A percentile compares a stretch with the other conserved stretches of the same genome.
These are phyloP conservation scores for Pedionomus torquatus DNA, from an alignment of 2,113 vertebrate species.

Conservation along the genomic window DNA sequence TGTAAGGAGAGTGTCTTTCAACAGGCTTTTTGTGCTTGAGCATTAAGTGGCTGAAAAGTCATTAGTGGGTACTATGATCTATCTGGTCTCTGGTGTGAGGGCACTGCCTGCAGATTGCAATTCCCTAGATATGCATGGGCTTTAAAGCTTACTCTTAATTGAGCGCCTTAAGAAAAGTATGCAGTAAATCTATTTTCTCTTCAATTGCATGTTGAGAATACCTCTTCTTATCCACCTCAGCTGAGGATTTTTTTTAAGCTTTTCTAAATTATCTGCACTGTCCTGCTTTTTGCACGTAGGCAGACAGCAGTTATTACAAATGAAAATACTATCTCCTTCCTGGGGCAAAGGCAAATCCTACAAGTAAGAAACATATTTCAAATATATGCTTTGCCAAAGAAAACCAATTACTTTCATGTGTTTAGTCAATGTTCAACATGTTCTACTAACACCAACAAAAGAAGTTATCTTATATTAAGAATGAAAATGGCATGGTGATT, in stretches of 20 bases:
- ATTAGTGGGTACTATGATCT: background rate
- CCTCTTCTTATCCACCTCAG: fast-evolving
- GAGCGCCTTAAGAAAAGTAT: background rate
- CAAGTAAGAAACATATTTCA: background rate
- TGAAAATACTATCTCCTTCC: background rate
- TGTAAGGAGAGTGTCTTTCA: background rate
- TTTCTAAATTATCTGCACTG: background rate
- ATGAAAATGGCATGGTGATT: background rate
- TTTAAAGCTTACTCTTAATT: background rate
- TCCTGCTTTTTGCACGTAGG: background rate
- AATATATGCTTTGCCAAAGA: background rate
- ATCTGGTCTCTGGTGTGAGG: background rate
- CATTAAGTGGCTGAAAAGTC: background rate
- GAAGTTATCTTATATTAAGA: background rate
- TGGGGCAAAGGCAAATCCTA: background rate
- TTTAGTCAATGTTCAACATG: background rate
- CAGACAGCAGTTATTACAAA: background rate
- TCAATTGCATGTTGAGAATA: background rate
- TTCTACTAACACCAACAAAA: background rate
- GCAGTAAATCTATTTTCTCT: background rate
- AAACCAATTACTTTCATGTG: background rate
- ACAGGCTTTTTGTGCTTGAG: background rate
- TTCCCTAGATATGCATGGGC: background rate
- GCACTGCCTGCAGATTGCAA: fast-evolving
- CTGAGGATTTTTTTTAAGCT: background rate